These are phyloP conservation scores for Electrona antarctica DNA, from an alignment of 2,113 vertebrate species.

Conservation along the genomic window DNA sequence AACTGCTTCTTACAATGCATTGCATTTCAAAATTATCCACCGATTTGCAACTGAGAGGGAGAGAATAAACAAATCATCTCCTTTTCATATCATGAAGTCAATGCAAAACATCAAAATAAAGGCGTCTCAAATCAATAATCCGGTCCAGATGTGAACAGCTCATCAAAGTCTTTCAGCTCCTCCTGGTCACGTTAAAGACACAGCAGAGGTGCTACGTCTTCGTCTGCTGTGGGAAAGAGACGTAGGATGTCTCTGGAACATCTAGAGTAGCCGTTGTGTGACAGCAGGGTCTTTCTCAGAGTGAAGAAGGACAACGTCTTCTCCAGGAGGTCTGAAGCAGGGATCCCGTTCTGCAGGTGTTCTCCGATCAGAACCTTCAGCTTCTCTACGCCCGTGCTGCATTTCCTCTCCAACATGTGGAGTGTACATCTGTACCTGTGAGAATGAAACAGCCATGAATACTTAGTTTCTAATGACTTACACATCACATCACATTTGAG, in stretches of 20 bases:
- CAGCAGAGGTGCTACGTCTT: constrained; percentile 40
- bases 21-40: background rate
- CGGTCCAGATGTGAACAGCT: background rate
- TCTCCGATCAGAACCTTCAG: constrained; percentile 51
- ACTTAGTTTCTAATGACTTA: too few species aligned
- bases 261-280: constrained; percentile 60
- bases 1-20: constrained; percentile 10
- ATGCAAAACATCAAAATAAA: background rate
- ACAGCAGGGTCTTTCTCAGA: constrained; percentile 47
- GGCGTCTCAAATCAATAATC: background rate
- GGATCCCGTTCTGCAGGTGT: constrained; percentile 50
- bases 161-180: background rate
- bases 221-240: constrained; percentile 42
- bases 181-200: constrained; percentile 34
- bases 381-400: constrained; percentile 54
- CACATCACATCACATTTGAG: too few species aligned
- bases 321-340: constrained; percentile 58
- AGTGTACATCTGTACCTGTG: constrained; percentile 54
- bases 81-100: background rate
- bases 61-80: background rate
- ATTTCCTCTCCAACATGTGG: constrained; percentile 57
- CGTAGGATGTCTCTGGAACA: constrained; percentile 61
- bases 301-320: constrained; percentile 68
- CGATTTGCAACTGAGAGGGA: constrained; percentile 7
- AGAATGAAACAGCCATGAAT: background rate